Evolutionary conservation across 2,888 invertebrate genomes (phyloP).

Genomic region (Hirtodrosophila histrioides): DNA sequence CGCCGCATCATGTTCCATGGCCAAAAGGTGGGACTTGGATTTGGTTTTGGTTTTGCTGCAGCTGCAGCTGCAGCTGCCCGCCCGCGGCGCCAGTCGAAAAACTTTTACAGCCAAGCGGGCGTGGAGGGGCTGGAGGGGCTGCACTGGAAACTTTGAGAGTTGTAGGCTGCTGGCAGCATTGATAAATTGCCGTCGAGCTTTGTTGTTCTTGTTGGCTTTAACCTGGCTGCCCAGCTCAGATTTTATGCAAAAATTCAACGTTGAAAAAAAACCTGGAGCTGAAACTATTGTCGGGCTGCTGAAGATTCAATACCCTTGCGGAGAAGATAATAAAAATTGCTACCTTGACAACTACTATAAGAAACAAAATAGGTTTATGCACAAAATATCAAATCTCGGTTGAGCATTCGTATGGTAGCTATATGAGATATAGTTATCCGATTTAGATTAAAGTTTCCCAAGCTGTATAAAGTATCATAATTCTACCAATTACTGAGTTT

Average conservation of each 20-base stretch:
- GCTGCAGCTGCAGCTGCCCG: conserved; percentile 43
- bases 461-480: too few relatives aligned
- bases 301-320: too few relatives aligned
- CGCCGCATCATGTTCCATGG: conserved; percentile 72
- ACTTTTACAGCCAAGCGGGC: conserved; percentile 58
- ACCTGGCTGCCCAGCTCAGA: conserved; percentile 53
- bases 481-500: too few relatives aligned
- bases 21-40: conserved; percentile 47
- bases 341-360: too few relatives aligned
- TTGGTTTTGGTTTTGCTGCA: conserved; percentile 35
- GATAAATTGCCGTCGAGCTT: conserved; percentile 68
- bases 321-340: too few relatives aligned
- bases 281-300: too few relatives aligned
- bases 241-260: conserved; percentile 68
- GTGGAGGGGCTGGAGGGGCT: conserved; percentile 27
- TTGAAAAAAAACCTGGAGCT: conserved; percentile 16
- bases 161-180: conserved; percentile 62
- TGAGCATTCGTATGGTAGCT: too few relatives aligned
- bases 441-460: too few relatives aligned
- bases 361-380: too few relatives aligned
- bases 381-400: too few relatives aligned
- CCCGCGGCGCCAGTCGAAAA: conserved; percentile 68
- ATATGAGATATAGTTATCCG: too few relatives aligned
- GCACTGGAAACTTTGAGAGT: conserved; percentile 30
- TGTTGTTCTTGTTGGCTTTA: conserved; percentile 40